These are phyloP conservation scores for Palaemon carinicauda DNA, from an alignment of 1,140 invertebrate genomes.

Conservation along the genomic window DNA sequence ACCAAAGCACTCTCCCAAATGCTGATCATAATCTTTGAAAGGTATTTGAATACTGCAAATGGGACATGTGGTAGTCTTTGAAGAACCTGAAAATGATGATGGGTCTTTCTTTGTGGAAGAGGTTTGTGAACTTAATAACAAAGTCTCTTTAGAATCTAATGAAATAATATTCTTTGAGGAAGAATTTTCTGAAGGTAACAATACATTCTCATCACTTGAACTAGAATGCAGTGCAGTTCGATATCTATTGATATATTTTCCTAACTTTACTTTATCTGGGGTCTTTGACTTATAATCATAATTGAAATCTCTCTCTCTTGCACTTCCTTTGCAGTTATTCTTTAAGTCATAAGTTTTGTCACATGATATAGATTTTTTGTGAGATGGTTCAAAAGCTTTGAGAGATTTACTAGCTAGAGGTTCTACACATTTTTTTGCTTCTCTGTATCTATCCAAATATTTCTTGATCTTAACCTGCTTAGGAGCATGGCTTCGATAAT, in stretches of 20 bases:
- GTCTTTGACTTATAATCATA: neutral
- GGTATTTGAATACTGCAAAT: neutral
- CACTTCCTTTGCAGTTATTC: too few relatives aligned
- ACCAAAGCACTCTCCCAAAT: constrained; percentile 21
- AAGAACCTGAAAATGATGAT: neutral
- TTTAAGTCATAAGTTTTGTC: neutral
- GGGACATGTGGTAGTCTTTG: neutral
- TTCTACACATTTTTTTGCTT: neutral
- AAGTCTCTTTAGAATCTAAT: too few relatives aligned
- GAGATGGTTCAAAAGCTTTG: neutral
- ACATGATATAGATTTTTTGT: neutral
- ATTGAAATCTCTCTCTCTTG: too few relatives aligned
- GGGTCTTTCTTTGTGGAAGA: neutral
- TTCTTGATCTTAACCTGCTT: constrained; percentile 2
- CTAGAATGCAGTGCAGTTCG: neutral
- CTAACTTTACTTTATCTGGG: neutral
- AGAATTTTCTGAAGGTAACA: too few relatives aligned
- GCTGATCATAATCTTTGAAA: neutral
- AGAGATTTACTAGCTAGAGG: neutral
- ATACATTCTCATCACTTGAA: neutral
- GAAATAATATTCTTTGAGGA: too few relatives aligned
- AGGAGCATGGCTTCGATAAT: neutral
- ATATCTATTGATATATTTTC: neutral
- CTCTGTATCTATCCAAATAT: constrained; percentile 21
- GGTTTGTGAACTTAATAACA: neutral